Evolutionary conservation across 1,140 invertebrate genomes (phyloP).

Genomic region (Dendrolimus punctatus): DNA sequence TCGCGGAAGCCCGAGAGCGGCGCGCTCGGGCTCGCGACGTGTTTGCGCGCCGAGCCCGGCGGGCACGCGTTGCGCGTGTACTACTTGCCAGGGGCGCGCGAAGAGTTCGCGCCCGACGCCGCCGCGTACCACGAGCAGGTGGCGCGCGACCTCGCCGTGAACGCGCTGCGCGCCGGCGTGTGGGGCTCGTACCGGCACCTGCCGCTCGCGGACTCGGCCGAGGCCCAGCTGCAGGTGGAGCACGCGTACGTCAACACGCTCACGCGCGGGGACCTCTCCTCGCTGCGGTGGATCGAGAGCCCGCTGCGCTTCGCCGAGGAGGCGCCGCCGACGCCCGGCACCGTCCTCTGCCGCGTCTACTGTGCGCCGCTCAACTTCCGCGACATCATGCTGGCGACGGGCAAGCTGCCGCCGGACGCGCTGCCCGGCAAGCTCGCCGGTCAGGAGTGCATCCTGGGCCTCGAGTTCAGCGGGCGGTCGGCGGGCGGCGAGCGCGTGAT

Average conservation of each 20-base stretch:
- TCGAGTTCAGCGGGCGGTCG: conserved; percentile 93
- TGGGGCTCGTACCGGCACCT: conserved; percentile 92
- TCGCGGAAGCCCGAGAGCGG: conserved; percentile 70
- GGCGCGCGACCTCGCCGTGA: conserved; percentile 85
- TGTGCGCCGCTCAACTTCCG: conserved; percentile 97
- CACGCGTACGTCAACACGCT: conserved; percentile 95
- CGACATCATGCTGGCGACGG: conserved; percentile 97
- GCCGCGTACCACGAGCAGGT: conserved; percentile 76
- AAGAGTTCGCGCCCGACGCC: conserved; percentile 75
- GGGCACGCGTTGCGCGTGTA: conserved; percentile 82
- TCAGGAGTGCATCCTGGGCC: conserved; percentile 91
- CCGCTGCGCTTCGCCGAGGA: conserved; percentile 76
- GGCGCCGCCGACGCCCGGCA: conserved; percentile 25
- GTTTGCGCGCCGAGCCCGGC: conserved; percentile 87
- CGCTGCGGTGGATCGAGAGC: conserved; percentile 95
- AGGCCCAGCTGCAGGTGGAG: conserved; percentile 79
- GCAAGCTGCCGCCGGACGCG: conserved; percentile 95
- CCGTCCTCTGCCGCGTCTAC: conserved; percentile 88
- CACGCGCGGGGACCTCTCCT: conserved; percentile 91
- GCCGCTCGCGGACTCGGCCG: conserved; percentile 74
- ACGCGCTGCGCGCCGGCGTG: conserved; percentile 82
- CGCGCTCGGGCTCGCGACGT: conserved; percentile 90
- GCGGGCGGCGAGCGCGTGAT: conserved; percentile 86
- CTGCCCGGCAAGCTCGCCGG: conserved; percentile 89
- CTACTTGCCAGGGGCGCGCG: conserved; percentile 77